Evolutionary conservation across 2,888 invertebrate genomes (phyloP).

Genomic region (Omphaloscelis lunosa): DNA sequence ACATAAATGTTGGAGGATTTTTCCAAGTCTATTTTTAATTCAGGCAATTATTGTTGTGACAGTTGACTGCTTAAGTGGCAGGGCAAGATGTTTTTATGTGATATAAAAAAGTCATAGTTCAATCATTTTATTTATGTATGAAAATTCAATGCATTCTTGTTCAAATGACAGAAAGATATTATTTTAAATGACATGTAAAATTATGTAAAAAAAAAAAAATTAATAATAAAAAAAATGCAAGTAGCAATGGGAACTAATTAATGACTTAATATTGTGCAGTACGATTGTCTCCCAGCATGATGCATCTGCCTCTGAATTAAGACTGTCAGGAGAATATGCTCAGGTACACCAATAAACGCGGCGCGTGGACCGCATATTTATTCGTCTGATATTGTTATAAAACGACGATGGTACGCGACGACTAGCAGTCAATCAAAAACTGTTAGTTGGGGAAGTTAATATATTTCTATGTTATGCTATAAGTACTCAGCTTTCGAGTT

Average conservation of each 20-base stretch:
- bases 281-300: not conserved
- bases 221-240: too few relatives aligned
- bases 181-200: not conserved
- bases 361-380: not conserved
- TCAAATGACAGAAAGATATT: not conserved
- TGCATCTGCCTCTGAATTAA: not conserved
- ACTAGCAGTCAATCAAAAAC: not conserved
- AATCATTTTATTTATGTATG: not conserved
- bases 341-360: not conserved
- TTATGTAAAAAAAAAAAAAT: too few relatives aligned
- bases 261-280: not conserved
- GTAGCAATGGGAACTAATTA: not conserved
- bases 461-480: not conserved
- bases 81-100: not conserved
- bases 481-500: too few relatives aligned
- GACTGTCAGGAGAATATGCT: not conserved
- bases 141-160: not conserved
- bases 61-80: not conserved
- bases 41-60: too few relatives aligned
- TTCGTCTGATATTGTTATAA: not conserved
- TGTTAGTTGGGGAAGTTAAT: not conserved
- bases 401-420: not conserved
- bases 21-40: not conserved
- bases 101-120: not conserved
- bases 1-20: not conserved